Evolutionary conservation across 2,888 invertebrate genomes (phyloP).

Genomic region (Drosophila fungiperda): DNA sequence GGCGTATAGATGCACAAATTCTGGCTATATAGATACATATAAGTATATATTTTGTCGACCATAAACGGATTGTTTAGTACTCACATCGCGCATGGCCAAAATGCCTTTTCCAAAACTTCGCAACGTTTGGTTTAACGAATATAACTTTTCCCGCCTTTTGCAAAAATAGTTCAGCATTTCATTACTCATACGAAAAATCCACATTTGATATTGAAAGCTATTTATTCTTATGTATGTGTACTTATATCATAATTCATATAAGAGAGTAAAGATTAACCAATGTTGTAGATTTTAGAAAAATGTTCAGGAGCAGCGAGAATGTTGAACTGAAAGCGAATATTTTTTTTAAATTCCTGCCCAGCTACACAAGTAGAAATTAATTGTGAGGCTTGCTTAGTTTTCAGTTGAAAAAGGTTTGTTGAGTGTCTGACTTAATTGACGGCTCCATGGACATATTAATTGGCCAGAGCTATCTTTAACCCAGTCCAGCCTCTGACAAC

Average conservation of each 20-base stretch:
- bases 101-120: constrained; percentile 42
- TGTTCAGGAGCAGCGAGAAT: constrained; percentile 16
- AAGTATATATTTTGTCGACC: background rate
- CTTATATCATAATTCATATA: background rate
- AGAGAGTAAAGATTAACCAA: constrained; percentile 11
- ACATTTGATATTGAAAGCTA: constrained; percentile 31
- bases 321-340: constrained; percentile 33
- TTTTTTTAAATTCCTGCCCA: background rate
- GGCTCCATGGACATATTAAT: constrained; percentile 13
- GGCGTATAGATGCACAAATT: constrained; percentile 22
- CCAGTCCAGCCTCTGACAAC: background rate
- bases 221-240: background rate
- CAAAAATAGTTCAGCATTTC: constrained; percentile 33
- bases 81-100: constrained; percentile 39
- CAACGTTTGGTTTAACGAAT: constrained; percentile 44
- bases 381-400: constrained; percentile 17
- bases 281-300: constrained; percentile 20
- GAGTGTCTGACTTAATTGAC: constrained; percentile 36
- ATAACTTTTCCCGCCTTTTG: constrained; percentile 37
- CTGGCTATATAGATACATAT: constrained; percentile 4
- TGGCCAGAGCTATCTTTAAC: constrained; percentile 11
- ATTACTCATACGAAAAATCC: constrained; percentile 34
- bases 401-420: background rate
- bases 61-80: background rate
- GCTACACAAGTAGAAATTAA: background rate